Evolutionary conservation across 2,888 invertebrate species (phyloP), one percentile per base, ranked within the genome.

Genomic region (Apodemia hepburni): DNA sequence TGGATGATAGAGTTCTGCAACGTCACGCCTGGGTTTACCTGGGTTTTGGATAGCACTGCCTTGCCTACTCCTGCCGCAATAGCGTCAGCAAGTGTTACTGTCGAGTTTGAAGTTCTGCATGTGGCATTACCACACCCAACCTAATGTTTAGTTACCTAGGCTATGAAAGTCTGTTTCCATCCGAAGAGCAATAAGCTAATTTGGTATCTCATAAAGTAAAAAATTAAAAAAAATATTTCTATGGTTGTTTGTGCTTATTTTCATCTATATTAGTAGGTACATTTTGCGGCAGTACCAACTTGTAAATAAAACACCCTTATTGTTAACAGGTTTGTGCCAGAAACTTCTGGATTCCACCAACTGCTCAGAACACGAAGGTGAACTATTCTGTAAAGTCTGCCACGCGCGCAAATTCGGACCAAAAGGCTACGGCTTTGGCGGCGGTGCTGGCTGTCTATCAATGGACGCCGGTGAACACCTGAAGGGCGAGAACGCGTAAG

Each of bases 321-420:
- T 27, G 49, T 54, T 18, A 45, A n/a, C 87, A 98, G 98, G 97
- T 85, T 93, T 99, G 93, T 99, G 99, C 95, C 95, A 96, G 92
- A 99, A 99, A 93, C 94, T 97, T 93, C 94, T 99, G 92, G 99
- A 99, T 93, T 98, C 98, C 78, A 99, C 98, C 93, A 99, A 98
- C 93, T 98, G 98, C 93, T 94, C 98, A 78, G 98, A 98, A 90
- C 99, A 99, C 93, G 98, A 98, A 82, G 97, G 97, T 81, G 97
- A 98, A 92, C 94, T 99, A 76, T 99, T 93, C 95, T 99, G 99
- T 95, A 99, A 98, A 93, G 93, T 94, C 81, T 98, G 99, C 94
- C 98, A 99, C 91, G 99, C 95, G 78, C 96, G 98, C 85, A 98
- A 98, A 94, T 99, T 96, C 92, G 99, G 99, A 84, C 99, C 99